Percentiles rank a stretch among this genome's conserved stretches.
Evolutionary conservation across 2,888 invertebrate genomes (phyloP).

Genomic region (Elmis aenea): DNA sequence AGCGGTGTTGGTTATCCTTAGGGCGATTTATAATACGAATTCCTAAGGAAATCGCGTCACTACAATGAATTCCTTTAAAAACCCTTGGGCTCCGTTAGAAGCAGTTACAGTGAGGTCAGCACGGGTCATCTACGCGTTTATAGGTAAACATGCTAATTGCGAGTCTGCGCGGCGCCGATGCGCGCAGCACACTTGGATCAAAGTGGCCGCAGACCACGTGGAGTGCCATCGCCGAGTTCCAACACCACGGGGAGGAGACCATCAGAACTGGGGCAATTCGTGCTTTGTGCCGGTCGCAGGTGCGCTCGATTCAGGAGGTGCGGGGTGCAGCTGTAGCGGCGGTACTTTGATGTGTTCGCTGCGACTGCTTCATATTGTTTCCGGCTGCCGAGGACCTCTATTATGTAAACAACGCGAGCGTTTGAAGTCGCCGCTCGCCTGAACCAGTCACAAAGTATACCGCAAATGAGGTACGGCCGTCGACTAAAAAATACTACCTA

Average conservation of each 20-base stretch:
- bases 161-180: constrained; percentile 33
- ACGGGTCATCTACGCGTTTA: constrained; percentile 30
- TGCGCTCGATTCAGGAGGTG: constrained; percentile 24
- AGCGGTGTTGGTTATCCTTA: too few species aligned
- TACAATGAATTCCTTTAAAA: too few species aligned
- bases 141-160: constrained; percentile 35
- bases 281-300: constrained; percentile 29
- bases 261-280: constrained; percentile 38
- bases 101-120: constrained; percentile 29
- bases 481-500: constrained; percentile 18
- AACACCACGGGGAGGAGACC: constrained; percentile 22
- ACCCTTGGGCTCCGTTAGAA: too few species aligned
- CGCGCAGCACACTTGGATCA: constrained; percentile 32
- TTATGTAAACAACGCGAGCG: constrained; percentile 64
- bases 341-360: constrained; percentile 45
- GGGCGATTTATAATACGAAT: too few species aligned
- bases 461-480: constrained; percentile 39
- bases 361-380: constrained; percentile 48
- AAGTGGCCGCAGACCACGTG: constrained; percentile 36
- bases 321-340: constrained; percentile 29
- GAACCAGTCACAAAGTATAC: constrained; percentile 45
- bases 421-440: constrained; percentile 55
- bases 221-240: constrained; percentile 29
- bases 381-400: constrained; percentile 61
- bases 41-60: too few species aligned